Evolutionary conservation across 2,113 vertebrate species (phyloP).

Genomic region (Phyllostomus discolor): DNA sequence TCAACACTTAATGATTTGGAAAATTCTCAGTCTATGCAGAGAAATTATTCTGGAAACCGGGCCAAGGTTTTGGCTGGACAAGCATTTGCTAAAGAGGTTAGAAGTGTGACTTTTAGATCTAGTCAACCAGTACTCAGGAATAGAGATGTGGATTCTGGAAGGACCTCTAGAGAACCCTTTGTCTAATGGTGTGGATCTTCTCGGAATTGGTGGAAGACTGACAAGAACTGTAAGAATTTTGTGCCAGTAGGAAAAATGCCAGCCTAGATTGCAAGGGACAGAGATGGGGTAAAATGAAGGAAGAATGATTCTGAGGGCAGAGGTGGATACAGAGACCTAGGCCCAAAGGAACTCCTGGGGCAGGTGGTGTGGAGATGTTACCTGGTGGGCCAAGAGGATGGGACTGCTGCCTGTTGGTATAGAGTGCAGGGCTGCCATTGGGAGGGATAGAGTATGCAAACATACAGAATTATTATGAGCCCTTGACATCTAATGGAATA

Average conservation of each 20-base stretch:
- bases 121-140: neutral
- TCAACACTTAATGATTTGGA: neutral
- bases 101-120: neutral
- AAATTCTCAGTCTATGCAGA: neutral
- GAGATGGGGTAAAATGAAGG: neutral
- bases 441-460: neutral
- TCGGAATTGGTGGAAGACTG: neutral
- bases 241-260: neutral
- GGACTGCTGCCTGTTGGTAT: rapidly evolving
- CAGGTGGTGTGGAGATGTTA: no score
- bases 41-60: neutral
- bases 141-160: neutral
- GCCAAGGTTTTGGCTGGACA: neutral
- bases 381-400: neutral
- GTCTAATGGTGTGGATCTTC: neutral
- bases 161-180: neutral
- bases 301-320: neutral
- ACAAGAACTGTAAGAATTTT: neutral
- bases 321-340: neutral
- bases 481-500: neutral
- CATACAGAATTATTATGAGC: neutral
- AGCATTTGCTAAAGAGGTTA: neutral
- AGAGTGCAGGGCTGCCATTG: neutral
- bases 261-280: neutral
- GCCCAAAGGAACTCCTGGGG: no score